Evolutionary conservation across 1,140 invertebrate species (phyloP), one percentile per base, ranked within the genome.

Genomic region (Brachionus plicatilis): DNA sequence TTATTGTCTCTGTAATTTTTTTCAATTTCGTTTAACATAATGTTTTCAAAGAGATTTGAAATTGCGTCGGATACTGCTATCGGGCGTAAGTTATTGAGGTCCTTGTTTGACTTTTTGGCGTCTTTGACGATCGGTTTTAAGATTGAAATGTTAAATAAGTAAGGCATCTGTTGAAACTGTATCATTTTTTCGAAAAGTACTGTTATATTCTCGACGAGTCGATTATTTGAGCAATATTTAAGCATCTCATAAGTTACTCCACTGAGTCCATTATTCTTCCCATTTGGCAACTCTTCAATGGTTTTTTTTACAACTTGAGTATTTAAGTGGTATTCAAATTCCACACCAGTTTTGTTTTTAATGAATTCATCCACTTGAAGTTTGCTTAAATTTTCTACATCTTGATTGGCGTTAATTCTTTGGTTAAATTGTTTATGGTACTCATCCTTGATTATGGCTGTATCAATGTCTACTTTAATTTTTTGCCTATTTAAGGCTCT

Each of bases 81-180:
- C 14, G 66, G 66, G 12, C 66, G 24, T 70, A 70, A 29, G 29
- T 70, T 70, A n/a, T 27, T 7, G 8, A 70, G 20, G 27, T 70
- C 33, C 7, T 33, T 37, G 29, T 70, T 70, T 33, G 66, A 37
- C 66, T 70, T 70, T 29, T 33, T 70, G 24, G 24, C 12, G 29
- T 72, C 68, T 72, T 72, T 72, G n/a, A 72, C 24, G n/a, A 72
- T 17, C 3, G 68, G 37, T 41, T 72, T 72, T 41, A 72, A 41
- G n/a, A 72, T 72, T 43, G 68, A 72, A 41, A 72, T 72, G 37
- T 72, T 72, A 45, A 72, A 72, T 14, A 72, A n/a, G 20, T 72
- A 72, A 43, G 33, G 41, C 14, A 72, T 72, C 41, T 43, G n/a
- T 72, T 72, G n/a, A 72, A 17, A 43, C n/a, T 43, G 12, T 14